Conservation (phyloP, 2,797 vertebrate genomes). For the Mus minutoides region DNA sequence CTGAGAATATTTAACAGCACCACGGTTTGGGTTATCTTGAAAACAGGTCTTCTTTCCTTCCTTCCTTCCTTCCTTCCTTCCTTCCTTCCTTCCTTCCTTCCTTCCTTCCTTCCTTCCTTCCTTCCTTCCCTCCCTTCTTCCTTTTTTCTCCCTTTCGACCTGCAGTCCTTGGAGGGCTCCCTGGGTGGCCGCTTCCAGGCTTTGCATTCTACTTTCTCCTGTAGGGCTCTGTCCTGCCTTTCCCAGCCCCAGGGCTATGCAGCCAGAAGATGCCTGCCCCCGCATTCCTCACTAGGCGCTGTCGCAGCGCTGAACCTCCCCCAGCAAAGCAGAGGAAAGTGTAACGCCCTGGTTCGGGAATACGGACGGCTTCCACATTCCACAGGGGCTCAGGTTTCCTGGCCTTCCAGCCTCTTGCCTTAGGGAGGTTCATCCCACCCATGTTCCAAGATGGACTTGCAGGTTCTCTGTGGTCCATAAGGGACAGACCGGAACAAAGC, state of each 20-base stretch:
- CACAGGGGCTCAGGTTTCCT: neutral
- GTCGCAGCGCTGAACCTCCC: neutral
- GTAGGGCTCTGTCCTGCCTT: neutral
- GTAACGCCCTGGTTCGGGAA: neutral
- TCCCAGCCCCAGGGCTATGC: accelerated
- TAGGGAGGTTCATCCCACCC: neutral
- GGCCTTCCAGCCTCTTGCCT: neutral
- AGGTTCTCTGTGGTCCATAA: neutral
- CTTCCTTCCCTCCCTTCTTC: neutral
- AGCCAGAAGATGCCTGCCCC: neutral
- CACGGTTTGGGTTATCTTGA: neutral
- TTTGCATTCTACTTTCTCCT: neutral
- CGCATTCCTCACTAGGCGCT: neutral
- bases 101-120: no score
- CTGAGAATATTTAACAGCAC: neutral
- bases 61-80: neutral
- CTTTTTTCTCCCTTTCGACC: no score
- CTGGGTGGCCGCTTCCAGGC: neutral
- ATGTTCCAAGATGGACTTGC: neutral
- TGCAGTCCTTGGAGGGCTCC: neutral
- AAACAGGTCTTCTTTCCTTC: neutral
- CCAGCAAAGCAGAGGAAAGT: neutral
- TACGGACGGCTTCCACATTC: neutral
- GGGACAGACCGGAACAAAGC: neutral
- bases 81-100: accelerated